Base-by-base conservation (phyloP, 1,140 invertebrate species). In the Hycleus phaleratus region DNA sequence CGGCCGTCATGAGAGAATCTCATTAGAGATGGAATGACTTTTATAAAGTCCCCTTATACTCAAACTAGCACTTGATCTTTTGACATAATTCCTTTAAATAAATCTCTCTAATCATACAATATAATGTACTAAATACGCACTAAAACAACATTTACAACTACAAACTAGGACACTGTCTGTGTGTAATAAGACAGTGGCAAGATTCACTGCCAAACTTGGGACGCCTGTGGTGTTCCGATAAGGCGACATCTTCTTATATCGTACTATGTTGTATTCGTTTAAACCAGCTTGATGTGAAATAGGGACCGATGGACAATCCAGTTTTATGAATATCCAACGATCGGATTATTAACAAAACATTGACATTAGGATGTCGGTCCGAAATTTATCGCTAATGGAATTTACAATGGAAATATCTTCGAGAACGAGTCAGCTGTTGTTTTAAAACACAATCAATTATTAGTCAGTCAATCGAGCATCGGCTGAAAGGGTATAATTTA, bases 21-120 rank as follows among this genome's bases (percentile, higher is more conserved):
- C 58, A 65, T 65, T 65, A 65, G 47, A 58, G 59, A 56, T 47
- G 53, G 48, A 56, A 59, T 52, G 61, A 51, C 55, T 32, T 57
- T 61, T 56, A 61, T 65, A 60, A 64, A 59, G 61, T 59, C 48
- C 4, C 38, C 46, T 39, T 58, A 60, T 61, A 46, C 32, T 45
- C 60, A 57, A 49, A 46, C 49, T 64, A 63, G 18, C 62, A 59
- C 65, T 66, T 67, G 68, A 67, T 63, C 64, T 64, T 51, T 62
- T 48, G 49, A 54, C 65, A 65, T 66, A 68, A 70, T 68, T 68
- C 64, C 61, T 5, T 32, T 4, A 60, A 68, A 71, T 71, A 71
- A 69, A 71, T 71, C 69, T 69, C 61, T 71, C 66, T 71, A 71
- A 71, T 71, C 69, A 69, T 70, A 66, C 59, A 62, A 61, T 65